phyloP scores from a whole-genome alignment of 2,113 vertebrate species.

The Pontoporia blainvillei region DNA sequence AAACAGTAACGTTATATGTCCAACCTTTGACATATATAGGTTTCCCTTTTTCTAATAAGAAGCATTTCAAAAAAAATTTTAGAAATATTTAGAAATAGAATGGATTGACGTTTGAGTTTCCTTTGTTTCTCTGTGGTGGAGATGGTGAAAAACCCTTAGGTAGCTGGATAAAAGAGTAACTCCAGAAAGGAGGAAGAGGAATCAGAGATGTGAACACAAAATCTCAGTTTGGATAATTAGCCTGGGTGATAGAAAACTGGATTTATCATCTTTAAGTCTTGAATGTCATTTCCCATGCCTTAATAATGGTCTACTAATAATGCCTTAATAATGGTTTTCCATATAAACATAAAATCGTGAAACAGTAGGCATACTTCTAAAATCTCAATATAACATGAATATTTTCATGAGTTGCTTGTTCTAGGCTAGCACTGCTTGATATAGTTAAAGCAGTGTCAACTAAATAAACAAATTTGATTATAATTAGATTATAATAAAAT shows the following conservation, averaged over 20 bases:
- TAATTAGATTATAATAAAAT: background rate
- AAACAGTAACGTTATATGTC: background rate
- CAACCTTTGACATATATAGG: background rate
- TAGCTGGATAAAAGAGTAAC: background rate
- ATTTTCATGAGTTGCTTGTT: background rate
- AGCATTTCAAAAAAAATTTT: background rate
- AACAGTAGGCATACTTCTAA: background rate
- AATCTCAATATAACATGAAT: background rate
- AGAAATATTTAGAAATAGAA: background rate
- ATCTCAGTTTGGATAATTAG: constrained; percentile 1
- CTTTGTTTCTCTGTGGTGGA: background rate
- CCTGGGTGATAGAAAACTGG: background rate
- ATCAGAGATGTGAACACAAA: background rate
- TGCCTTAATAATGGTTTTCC: background rate
- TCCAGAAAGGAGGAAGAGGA: background rate
- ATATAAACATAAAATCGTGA: background rate
- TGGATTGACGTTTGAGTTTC: background rate
- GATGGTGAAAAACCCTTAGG: background rate
- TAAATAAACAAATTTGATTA: background rate
- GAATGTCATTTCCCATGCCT: background rate
- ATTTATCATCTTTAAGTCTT: constrained; percentile 5
- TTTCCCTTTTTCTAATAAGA: background rate
- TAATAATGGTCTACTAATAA: background rate
- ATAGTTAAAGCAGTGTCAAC: background rate
- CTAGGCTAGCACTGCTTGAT: background rate